Evolutionary conservation across 2,888 invertebrate genomes (phyloP).

Genomic region (Caenorhabditis doughertyi): DNA sequence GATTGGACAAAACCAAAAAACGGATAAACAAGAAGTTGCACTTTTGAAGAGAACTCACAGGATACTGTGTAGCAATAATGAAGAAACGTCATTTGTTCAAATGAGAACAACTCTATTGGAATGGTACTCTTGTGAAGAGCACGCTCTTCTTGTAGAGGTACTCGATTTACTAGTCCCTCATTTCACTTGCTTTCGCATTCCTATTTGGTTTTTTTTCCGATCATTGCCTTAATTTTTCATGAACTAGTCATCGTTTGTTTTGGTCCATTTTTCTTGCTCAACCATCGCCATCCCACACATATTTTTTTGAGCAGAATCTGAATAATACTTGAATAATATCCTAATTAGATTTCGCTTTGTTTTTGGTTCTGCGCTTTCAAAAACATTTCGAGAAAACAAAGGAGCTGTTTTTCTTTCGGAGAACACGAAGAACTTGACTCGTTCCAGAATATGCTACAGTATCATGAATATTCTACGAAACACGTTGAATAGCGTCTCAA

Average conservation of each 20-base stretch:
- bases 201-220: not conserved
- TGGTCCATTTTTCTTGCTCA: not conserved
- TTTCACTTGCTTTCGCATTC: not conserved
- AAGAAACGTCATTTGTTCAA: too few species aligned
- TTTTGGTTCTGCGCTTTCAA: not conserved
- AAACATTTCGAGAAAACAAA: not conserved
- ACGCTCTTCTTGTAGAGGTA: too few species aligned
- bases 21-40: constrained; percentile 4
- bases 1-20: not conserved
- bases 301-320: constrained; percentile 5
- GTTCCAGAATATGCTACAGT: too few species aligned
- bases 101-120: too few species aligned
- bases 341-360: constrained; percentile 12
- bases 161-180: not conserved
- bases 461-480: too few species aligned
- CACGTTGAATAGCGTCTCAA: too few species aligned
- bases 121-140: too few species aligned
- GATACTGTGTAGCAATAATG: too few species aligned
- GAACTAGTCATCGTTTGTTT: constrained; percentile 25
- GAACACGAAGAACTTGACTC: too few species aligned
- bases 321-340: constrained; percentile 15
- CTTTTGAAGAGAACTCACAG: constrained; percentile 1
- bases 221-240: constrained; percentile 9
- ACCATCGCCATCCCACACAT: not conserved
- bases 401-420: too few species aligned